Percentiles rank a stretch among this genome's conserved stretches.
These are phyloP conservation scores for Embiotoca jacksoni DNA, from an alignment of 2,113 vertebrate species.

Conservation along the genomic window DNA sequence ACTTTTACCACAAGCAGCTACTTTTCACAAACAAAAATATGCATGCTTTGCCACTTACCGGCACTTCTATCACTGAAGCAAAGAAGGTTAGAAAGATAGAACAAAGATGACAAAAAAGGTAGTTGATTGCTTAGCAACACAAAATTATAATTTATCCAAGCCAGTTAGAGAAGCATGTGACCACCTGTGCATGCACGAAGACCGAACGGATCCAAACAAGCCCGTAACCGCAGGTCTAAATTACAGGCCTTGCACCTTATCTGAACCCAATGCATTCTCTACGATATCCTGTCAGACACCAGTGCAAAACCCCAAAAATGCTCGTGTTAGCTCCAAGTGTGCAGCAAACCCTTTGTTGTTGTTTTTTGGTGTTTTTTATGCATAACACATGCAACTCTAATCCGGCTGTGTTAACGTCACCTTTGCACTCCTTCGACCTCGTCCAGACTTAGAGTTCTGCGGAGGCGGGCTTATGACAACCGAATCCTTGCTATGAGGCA, in stretches of 20 bases:
- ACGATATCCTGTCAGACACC: slow-evolving; percentile 19
- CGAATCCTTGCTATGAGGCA: slow-evolving; percentile 83
- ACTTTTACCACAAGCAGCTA: not conserved
- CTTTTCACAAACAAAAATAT: not conserved
- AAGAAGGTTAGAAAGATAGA: slow-evolving; percentile 61
- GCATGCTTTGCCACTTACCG: slow-evolving; percentile 73
- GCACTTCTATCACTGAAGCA: slow-evolving; percentile 66
- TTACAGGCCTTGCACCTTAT: slow-evolving; percentile 16
- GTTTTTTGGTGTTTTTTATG: not conserved
- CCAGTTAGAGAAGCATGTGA: slow-evolving; percentile 49
- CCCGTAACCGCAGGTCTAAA: slow-evolving; percentile 8
- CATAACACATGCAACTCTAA: slow-evolving; percentile 71
- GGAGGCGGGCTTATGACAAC: slow-evolving; percentile 94
- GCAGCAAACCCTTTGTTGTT: slow-evolving; percentile 9
- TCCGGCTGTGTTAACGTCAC: slow-evolving; percentile 83
- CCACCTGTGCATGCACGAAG: slow-evolving; percentile 62
- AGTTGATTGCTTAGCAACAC: slow-evolving; percentile 33
- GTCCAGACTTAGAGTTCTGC: slow-evolving; percentile 92
- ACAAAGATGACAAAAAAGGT: slow-evolving; percentile 37
- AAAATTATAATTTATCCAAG: slow-evolving; percentile 45
- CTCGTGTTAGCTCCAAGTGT: slow-evolving; percentile 47
- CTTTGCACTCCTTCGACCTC: slow-evolving; percentile 93
- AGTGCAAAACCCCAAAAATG: slow-evolving; percentile 23
- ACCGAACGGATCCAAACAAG: slow-evolving; percentile 19
- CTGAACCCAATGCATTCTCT: slow-evolving; percentile 25